phyloP scores from a whole-genome alignment of 2,888 invertebrate species.

The Xestia c-nigrum region DNA sequence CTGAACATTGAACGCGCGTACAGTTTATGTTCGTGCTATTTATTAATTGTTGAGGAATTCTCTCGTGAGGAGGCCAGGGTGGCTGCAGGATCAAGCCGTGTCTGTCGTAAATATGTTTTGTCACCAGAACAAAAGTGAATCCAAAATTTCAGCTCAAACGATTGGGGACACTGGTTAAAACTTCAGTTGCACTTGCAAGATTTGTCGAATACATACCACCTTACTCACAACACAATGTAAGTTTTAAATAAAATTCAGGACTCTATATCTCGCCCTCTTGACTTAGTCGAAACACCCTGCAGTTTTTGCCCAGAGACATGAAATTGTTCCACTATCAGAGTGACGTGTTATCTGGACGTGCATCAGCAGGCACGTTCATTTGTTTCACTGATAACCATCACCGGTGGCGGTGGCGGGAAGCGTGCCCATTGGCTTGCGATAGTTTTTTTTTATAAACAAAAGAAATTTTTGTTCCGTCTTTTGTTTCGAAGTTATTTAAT shows the following conservation, averaged over 20 bases:
- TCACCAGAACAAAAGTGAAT: not conserved
- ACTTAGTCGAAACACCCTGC: not conserved
- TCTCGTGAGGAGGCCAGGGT: not conserved
- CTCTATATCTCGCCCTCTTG: not conserved
- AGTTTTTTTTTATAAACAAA: not conserved
- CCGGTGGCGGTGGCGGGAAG: constrained; percentile 16
- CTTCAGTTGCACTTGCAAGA: not conserved
- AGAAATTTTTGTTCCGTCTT: not conserved
- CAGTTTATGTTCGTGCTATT: not conserved
- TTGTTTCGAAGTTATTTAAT: not conserved
- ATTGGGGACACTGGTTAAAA: not conserved
- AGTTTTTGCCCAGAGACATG: not conserved
- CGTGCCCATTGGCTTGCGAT: constrained; percentile 1
- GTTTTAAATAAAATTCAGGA: no score
- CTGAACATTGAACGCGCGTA: not conserved
- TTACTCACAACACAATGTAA: no score
- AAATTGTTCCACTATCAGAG: constrained; percentile 15
- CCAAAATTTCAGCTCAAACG: not conserved
- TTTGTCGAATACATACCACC: not conserved
- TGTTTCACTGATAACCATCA: constrained; percentile 49
- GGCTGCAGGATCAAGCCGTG: not conserved
- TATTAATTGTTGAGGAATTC: not conserved
- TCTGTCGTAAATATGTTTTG: not conserved
- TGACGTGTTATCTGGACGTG: constrained; percentile 48
- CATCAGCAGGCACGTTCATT: constrained; percentile 53